Evolutionary conservation across 2,113 vertebrate genomes (phyloP).

Genomic region (Abramis brama): DNA sequence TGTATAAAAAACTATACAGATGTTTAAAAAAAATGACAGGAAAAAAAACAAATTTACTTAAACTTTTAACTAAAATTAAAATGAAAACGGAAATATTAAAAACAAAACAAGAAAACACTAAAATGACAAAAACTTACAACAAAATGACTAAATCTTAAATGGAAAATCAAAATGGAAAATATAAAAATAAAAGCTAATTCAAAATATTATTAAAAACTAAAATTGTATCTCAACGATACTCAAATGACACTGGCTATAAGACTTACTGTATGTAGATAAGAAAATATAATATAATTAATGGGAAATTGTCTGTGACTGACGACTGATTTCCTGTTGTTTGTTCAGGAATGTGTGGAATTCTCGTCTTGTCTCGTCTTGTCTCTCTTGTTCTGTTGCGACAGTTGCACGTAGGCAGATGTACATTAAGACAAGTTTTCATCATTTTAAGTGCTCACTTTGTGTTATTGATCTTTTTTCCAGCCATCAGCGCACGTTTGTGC

Average conservation of each 20-base stretch:
- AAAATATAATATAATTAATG: background rate
- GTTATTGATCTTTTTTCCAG: conserved; percentile 67
- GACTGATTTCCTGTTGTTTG: background rate
- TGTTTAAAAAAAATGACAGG: background rate
- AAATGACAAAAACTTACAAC: background rate
- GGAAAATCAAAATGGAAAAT: background rate
- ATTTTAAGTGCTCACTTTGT: background rate
- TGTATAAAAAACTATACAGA: background rate
- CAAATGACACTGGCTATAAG: background rate
- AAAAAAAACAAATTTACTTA: too few relatives aligned
- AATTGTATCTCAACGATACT: background rate
- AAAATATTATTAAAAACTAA: background rate
- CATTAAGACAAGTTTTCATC: background rate
- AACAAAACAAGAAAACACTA: background rate
- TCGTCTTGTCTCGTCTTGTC: conserved; percentile 22
- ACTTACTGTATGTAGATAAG: background rate
- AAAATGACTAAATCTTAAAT: background rate
- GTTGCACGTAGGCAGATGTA: background rate
- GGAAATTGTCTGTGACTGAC: too few relatives aligned
- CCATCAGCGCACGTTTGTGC: conserved; percentile 93
- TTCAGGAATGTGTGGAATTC: background rate
- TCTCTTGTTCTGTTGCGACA: background rate
- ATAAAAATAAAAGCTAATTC: background rate
- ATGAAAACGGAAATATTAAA: too few relatives aligned
- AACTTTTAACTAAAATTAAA: too few relatives aligned